Conservation (phyloP, 2,888 invertebrate species). For the Anaspis maculata region DNA sequence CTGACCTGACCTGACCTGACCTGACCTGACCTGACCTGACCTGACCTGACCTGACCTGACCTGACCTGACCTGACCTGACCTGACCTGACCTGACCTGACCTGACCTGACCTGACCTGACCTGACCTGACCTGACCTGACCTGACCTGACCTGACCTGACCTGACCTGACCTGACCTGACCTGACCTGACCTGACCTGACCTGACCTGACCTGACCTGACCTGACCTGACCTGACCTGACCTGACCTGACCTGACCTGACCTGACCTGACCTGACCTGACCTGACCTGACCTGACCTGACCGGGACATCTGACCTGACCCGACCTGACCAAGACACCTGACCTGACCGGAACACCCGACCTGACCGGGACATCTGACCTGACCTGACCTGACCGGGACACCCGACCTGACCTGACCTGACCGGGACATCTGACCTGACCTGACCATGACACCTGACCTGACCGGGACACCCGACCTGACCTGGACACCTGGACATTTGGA, state of each 20-base stretch:
- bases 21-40: conserved; percentile 6
- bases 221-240: conserved; percentile 6
- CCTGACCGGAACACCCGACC: conserved; percentile 5
- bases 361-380: conserved; percentile 4
- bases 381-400: conserved; percentile 5
- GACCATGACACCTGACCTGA: conserved; percentile 4
- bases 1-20: conserved; percentile 6
- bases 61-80: conserved; percentile 6
- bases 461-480: conserved; percentile 4
- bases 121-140: conserved; percentile 6
- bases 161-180: conserved; percentile 6
- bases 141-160: conserved; percentile 6
- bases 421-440: conserved; percentile 4
- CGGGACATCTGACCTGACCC: conserved; percentile 5
- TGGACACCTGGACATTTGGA: no score
- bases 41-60: conserved; percentile 6
- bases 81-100: conserved; percentile 6
- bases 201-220: conserved; percentile 6
- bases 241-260: conserved; percentile 6
- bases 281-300: conserved; percentile 6
- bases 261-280: conserved; percentile 6
- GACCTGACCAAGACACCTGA: conserved; percentile 4
- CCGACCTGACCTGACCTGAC: conserved; percentile 6
- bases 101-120: conserved; percentile 6
- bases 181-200: conserved; percentile 6